Conservation (phyloP, 2,888 invertebrate genomes). For the Synergus laeviventris region DNA sequence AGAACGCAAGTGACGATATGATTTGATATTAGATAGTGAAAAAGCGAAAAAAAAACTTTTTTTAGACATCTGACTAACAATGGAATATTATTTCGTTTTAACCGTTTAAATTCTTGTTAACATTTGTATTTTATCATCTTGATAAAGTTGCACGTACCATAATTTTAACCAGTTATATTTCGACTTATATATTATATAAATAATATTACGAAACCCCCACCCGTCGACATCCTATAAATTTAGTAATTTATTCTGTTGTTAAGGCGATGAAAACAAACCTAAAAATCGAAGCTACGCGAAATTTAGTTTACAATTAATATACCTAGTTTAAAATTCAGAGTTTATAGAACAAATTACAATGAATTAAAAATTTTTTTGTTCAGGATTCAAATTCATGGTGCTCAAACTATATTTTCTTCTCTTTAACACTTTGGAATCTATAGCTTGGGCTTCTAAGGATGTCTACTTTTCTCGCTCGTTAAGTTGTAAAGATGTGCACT, state of each 20-base stretch:
- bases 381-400: not conserved
- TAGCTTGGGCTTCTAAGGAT: not conserved
- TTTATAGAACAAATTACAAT: not conserved
- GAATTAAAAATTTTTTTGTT: not conserved
- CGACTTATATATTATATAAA: not conserved
- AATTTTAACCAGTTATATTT: constrained; percentile 4
- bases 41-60: no score
- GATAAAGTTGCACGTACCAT: not conserved
- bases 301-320: not conserved
- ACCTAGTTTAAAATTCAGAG: not conserved
- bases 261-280: not conserved
- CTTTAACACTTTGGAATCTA: not conserved
- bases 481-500: constrained; percentile 10
- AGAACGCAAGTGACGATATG: no score
- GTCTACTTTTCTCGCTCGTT: not conserved
- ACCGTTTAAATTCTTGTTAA: not conserved
- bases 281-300: not conserved
- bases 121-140: not conserved
- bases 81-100: not conserved
- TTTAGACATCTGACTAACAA: not conserved
- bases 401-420: not conserved
- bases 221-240: not conserved
- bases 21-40: no score
- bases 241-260: not conserved
- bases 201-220: not conserved